Base-by-base conservation (phyloP, 1,140 invertebrate genomes). In the Macrostomum lignano region DNA sequence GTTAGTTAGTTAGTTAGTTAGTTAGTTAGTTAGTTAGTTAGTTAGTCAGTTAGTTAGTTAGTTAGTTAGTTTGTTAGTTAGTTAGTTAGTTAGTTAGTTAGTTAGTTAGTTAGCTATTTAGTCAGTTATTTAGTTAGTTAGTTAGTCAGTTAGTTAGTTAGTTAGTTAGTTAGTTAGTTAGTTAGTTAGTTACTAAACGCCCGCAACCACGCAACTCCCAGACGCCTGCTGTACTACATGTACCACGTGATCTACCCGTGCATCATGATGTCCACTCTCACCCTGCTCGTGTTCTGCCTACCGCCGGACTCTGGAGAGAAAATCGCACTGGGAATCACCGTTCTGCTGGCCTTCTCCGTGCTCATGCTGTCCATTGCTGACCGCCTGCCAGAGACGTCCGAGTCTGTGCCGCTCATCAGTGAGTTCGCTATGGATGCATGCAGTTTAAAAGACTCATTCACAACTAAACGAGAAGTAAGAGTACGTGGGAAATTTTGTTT, bases 211-310 rank as follows among this genome's bases (percentile, higher is more conserved):
- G n/a, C n/a, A n/a, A n/a, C n/a, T n/a, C n/a, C n/a, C 20, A 20
- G 38, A 25, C 41, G 49, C 19, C 43, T 50, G 7, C 35, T 51
- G 14, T 58, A 56, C 40, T 65, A 64, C 45, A 52, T 64, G 40
- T 62, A 62, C 48, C 66, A 67, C 47, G 55, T 67, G 3, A 60
- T 67, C 17, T 49, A 65, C 20, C 65, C 65, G 6, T 67, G 65
- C 40, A 58, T 65, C 36, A 65, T 65, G 62, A 57, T 67, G 51
- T 64, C 63, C 1, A 51, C 54, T 4, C 45, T 67, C 9, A 63
- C 63, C 2, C 47, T 66, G 17, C 45, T 67, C 2, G 64, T 65
- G 17, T 67, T 67, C 46, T 65, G 61, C 47, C 46, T 67, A 15
- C 65, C 64, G 14, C 63, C 65, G 0, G 64, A 67, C 37, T 58